Evolutionary conservation across 1,140 invertebrate genomes (phyloP), one percentile per base, ranked within the genome.

Genomic region (Drosophila ogumai): DNA sequence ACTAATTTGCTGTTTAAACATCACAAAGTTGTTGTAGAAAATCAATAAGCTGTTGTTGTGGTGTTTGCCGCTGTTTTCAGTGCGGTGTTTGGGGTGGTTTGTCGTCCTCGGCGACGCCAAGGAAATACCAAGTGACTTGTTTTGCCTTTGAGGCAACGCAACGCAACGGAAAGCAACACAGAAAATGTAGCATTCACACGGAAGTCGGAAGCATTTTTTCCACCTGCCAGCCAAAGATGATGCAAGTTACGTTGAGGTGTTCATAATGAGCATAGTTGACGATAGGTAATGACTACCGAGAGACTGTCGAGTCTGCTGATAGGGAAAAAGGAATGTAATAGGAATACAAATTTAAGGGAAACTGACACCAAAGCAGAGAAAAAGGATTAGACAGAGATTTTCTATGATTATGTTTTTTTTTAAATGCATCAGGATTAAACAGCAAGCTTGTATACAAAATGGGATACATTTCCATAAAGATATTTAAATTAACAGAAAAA

Each of bases 191-290:
- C 81, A 58, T 64, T 67, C 50, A 77, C 65, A 75, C 74, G 82
- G 79, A 85, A 85, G 82, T 79, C 82, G 82, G 79, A 86, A 85
- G 65, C 65, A 77, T 63, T 85, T 82, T 69, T 76, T 55, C 61
- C 50, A 74, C 59, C 57, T 71, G 67, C 64, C 49, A 68, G 31
- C 61, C 49, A 46, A 50, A 75, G 68, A 82, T 84, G 64, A 76
- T 79, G 75, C 34, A 57, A 52, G 60, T 65, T 71, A 44, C 43
- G 15, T 66, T 49, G 32, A 38, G 34, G 64, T 34, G 41, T 32
- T 38, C 59, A 63, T 76, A 52, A 55, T 60, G 43, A 58, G 55
- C 52, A 3, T 22, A 19, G 43, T 52, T 58, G 34, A 73, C 34
- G 67, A 69, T 66, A 19, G 55, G 22, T 5, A 52, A 81, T 43